These are phyloP conservation scores for Turritopsis dohrnii DNA, from an alignment of 30 jellyfish, hydroid and myxozoan species.

Conservation along the genomic window DNA sequence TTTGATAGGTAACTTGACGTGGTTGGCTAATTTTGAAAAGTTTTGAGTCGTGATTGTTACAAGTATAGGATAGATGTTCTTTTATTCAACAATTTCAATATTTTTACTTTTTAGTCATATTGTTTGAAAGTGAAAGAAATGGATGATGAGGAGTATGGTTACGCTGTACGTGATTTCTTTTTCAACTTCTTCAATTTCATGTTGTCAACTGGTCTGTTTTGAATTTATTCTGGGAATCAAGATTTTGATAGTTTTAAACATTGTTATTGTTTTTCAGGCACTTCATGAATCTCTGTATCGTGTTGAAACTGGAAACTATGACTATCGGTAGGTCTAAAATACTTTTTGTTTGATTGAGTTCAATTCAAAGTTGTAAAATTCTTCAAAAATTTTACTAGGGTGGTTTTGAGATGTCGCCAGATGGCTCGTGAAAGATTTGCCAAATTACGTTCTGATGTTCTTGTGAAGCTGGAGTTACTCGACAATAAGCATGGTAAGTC, in stretches of 20 bases:
- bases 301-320: constrained; percentile 97
- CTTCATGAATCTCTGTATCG: constrained; percentile 91
- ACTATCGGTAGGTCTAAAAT: constrained; percentile 60
- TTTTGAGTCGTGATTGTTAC: no score
- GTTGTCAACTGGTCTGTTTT: no score
- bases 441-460: constrained; percentile 84
- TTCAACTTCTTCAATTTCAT: no score
- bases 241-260: background rate
- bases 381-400: constrained; percentile 31
- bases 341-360: background rate
- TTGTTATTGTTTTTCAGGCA: constrained; percentile 87
- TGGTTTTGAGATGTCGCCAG: constrained; percentile 94
- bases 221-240: no score
- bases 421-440: constrained; percentile 95
- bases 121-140: constrained; percentile 95
- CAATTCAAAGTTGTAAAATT: no score
- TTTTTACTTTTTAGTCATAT: constrained; percentile 64
- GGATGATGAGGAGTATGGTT: constrained; percentile 99
- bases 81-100: no score
- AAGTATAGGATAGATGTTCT: no score
- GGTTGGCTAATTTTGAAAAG: no score
- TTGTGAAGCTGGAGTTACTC: constrained; percentile 89
- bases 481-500: constrained; percentile 93
- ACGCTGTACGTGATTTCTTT: constrained; percentile 97
- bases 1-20: no score